Evolutionary conservation across 1,140 invertebrate genomes (phyloP).

Genomic region (Pogonomyrmex barbatus): DNA sequence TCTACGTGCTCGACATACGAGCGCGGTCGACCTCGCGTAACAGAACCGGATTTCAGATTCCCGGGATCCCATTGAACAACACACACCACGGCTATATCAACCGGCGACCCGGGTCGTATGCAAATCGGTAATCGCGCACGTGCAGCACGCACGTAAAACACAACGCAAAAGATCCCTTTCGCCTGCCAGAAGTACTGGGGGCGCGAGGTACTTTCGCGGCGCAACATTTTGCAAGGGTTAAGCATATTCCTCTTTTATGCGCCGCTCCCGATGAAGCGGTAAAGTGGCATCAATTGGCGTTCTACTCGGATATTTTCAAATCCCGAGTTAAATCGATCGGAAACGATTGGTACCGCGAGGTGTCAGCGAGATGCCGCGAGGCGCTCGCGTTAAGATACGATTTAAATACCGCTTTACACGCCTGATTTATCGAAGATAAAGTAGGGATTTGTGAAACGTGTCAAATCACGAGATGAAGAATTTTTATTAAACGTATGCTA

Average conservation of each 20-base stretch:
- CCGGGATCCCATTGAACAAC: slow-evolving; percentile 67
- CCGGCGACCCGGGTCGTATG: slow-evolving; percentile 66
- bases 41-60: slow-evolving; percentile 72
- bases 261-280: background rate
- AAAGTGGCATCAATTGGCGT: background rate
- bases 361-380: background rate
- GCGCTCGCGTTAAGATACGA: background rate
- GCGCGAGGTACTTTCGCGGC: background rate
- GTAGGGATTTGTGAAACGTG: background rate
- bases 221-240: slow-evolving; percentile 21
- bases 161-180: slow-evolving; percentile 16
- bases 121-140: slow-evolving; percentile 68
- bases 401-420: background rate
- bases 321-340: slow-evolving; percentile 17
- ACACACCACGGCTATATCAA: slow-evolving; percentile 72
- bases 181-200: background rate
- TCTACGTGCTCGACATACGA: slow-evolving; percentile 80
- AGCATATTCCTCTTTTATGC: background rate
- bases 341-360: background rate
- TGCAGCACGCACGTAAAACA: slow-evolving; percentile 38
- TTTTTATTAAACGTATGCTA: background rate
- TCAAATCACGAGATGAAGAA: background rate
- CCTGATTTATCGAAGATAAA: background rate
- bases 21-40: slow-evolving; percentile 58
- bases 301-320: slow-evolving; percentile 25